Evolutionary conservation across 2,888 invertebrate species (phyloP), one percentile per base, ranked within the genome.

Genomic region (Drosophila yooni): DNA sequence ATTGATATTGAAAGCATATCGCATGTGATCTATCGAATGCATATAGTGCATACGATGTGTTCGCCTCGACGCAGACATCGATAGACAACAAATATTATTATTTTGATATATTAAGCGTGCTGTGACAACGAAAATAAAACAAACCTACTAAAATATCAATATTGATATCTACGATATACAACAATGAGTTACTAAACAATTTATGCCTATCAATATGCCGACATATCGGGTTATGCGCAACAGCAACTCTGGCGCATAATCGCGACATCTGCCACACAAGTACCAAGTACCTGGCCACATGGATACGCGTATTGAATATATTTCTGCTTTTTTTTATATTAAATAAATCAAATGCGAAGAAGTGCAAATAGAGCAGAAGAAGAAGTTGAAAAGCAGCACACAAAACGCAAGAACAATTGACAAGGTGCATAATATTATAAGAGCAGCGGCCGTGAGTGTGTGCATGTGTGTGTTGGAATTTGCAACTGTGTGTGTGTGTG

Each of bases 261-360:
- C 33, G 27, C 33, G 21, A 6, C n/a, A 29, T 38, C 67, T 57
- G 72, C 50, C 68, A 68, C 68, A 71, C 68, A 50, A 61, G 59
- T 61, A 52, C 38, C 46, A 59, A 76, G 53, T 61, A 50, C 50
- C 60, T 76, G 78, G 78, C 78, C 78, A 82, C 79, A 74, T 78
- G 71, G 68, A 58, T 72, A 66, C 43, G 54, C 74, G 74, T 15
- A 64, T 52, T 50, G 54, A 51, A 73, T 46, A 71, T 51, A 71
- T 58, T 53, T 77, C 53, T 58, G 63, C 33, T 61, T 43, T 38
- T 53, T 59, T 60, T 69, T 81, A 62, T 57, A 61, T 34, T 27
- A 67, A 51, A 67, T 68, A 62, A 63, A 66, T 74, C n/a, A 76
- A 62, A 76, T 65, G 46, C 33, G 21, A 50, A 54, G 8, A 61